A percentile compares a stretch with the other conserved stretches of the same genome.
These are phyloP conservation scores for Rachycentron canadum DNA, from an alignment of 2,797 vertebrate species.

Conservation along the genomic window DNA sequence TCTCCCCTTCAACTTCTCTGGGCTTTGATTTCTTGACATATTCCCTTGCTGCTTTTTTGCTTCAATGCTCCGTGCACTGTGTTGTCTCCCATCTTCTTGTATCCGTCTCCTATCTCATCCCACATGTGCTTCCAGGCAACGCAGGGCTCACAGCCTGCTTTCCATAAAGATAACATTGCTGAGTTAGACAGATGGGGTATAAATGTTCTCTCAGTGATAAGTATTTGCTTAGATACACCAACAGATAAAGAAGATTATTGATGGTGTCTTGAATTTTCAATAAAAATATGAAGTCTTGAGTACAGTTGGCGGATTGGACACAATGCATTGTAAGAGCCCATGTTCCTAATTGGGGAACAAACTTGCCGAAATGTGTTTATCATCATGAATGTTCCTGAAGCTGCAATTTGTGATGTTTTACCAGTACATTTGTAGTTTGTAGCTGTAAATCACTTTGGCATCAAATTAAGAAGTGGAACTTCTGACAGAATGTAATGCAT, in stretches of 20 bases:
- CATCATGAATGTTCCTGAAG: constrained; percentile 11
- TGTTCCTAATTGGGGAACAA: constrained; percentile 9
- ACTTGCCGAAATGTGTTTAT: constrained; percentile 5
- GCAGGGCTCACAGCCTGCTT: constrained; percentile 75
- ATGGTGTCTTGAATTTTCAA: constrained; percentile 54
- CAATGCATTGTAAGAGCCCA: constrained; percentile 27
- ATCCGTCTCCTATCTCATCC: constrained; percentile 84
- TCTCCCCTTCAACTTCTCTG: constrained; percentile 84
- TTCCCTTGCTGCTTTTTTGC: constrained; percentile 85
- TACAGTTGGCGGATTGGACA: constrained; percentile 34
- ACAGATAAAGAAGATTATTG: constrained; percentile 66
- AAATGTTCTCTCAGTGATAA: constrained; percentile 75
- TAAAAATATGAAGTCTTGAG: constrained; percentile 45
- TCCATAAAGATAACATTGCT: constrained; percentile 80
- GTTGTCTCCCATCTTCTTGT: constrained; percentile 84
- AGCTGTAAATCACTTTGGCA: background rate
- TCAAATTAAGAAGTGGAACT: background rate
- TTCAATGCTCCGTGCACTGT: constrained; percentile 82
- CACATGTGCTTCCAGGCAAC: constrained; percentile 82
- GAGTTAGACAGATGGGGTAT: constrained; percentile 79
- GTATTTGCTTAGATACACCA: constrained; percentile 67
- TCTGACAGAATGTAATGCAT: background rate
- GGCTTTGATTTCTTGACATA: constrained; percentile 88
- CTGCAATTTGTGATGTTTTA: constrained; percentile 7
- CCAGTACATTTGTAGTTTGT: background rate